Evolutionary conservation across 2,888 invertebrate genomes (phyloP), one percentile per base, ranked within the genome.

Genomic region (Limnephilus rhombicus): DNA sequence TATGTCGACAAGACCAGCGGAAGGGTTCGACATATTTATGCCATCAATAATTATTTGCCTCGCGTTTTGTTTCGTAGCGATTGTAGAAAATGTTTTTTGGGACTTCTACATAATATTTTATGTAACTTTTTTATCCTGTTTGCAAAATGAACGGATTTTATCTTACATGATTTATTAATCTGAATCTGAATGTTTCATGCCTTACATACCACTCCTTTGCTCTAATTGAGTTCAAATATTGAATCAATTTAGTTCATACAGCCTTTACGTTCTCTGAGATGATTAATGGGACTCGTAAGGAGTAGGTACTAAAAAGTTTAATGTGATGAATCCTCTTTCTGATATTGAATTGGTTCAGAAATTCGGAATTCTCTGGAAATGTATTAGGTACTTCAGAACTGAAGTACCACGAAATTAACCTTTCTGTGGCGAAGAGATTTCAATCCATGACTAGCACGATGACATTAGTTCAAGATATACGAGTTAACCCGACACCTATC

Each of bases 1-100:
- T 41, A 86, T 49, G 86, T 86, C 29, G 29, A 45, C 45, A 45
- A 86, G 83, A 7, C 83, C 82, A 34, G 83, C 34, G 83, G 83
- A 83, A 37, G 34, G 83, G 83, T 37, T 83, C 37, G 18, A 9
- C 83, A 41, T 41, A 37, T 83, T 83, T 37, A 83, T 37, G 24
- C 11, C 34, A 68, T 68, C 7, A 68, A 68, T 68, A 68, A 68
- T 68, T 68, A 68, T 68, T 68, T 24, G 68, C 68, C 68, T 68
- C 15, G 13, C 49, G 49, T 24, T 81, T 81, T 81, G 81, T 81
- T n/a, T 29, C 81, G 18, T n/a, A 5, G 81, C 31, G 81, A 81
- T 29, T n/a, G 15, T 29, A 7, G 29, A 15, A 81, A 29, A 81
- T 81, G n/a, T 81, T 81, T 81, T 31, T 82, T 82, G n/a, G 11